Evolutionary conservation across 2,113 vertebrate species (phyloP).

Genomic region (Axis porcinus): DNA sequence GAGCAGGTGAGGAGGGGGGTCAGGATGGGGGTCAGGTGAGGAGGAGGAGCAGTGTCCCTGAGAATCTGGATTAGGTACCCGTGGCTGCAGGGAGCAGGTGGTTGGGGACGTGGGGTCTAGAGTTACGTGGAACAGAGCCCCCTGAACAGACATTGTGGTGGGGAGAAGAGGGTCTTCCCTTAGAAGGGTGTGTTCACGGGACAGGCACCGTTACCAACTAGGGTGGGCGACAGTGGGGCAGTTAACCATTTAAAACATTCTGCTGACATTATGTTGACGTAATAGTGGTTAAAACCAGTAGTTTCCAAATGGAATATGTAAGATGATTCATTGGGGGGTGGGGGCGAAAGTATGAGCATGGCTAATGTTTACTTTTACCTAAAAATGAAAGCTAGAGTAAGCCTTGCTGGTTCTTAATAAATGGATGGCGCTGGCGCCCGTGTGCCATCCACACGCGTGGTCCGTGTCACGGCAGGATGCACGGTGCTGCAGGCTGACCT

Average conservation of each 20-base stretch:
- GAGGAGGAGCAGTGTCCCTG: background rate
- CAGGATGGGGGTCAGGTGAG: background rate
- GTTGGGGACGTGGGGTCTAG: too few species aligned
- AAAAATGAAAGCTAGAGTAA: background rate
- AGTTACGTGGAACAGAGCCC: background rate
- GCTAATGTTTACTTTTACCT: slow-evolving; percentile 8
- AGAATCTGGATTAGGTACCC: background rate
- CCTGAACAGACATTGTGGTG: background rate
- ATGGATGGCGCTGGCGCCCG: background rate
- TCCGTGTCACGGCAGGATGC: background rate
- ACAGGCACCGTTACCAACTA: background rate
- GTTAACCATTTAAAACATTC: background rate
- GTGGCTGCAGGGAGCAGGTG: background rate
- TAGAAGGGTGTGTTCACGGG: background rate
- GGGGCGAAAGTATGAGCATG: background rate
- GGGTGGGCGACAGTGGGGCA: background rate
- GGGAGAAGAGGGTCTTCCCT: background rate
- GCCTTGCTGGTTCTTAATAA: background rate
- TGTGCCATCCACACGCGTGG: background rate
- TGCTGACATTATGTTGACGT: background rate
- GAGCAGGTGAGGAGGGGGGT: background rate
- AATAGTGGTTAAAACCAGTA: background rate
- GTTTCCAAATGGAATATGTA: background rate
- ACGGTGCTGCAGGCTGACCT: too few species aligned
- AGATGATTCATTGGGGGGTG: background rate